phyloP scores from a whole-genome alignment of 2,113 vertebrate species.

The Antidorcas marsupialis region DNA sequence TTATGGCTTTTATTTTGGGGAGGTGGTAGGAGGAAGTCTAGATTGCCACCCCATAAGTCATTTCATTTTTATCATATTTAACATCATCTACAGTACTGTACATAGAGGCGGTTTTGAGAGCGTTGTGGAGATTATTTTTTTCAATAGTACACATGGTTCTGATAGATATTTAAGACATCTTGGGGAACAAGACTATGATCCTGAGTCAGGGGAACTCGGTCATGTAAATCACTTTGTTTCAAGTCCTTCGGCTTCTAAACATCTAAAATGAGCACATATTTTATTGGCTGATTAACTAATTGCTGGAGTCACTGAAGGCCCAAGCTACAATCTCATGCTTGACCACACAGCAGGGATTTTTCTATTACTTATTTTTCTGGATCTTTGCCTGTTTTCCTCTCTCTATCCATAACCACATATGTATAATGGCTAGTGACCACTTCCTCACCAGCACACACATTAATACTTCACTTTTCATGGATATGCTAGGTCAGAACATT shows the following conservation, averaged over 20 bases:
- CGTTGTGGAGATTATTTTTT: conserved; percentile 6
- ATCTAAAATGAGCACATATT: conserved; percentile 12
- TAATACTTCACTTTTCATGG: not conserved
- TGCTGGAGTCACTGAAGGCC: not conserved
- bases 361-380: conserved; percentile 46
- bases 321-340: conserved; percentile 6
- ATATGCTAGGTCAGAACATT: not conserved
- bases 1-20: not conserved
- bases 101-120: conserved; percentile 11
- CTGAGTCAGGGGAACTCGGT: not conserved
- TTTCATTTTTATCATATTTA: conserved; percentile 3
- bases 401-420: not conserved
- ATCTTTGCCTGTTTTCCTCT: not conserved
- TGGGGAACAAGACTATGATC: not conserved
- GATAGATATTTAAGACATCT: conserved; percentile 54
- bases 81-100: not conserved
- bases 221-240: conserved; percentile 44
- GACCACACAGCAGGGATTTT: not conserved
- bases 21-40: conserved; percentile 8
- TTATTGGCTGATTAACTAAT: conserved; percentile 41
- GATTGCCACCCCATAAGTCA: not conserved
- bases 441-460: not conserved
- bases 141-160: conserved; percentile 11
- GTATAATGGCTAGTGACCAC: not conserved
- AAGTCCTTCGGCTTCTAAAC: not conserved